A percentile compares a stretch with the other conserved stretches of the same genome.
Evolutionary conservation across 2,888 invertebrate species (phyloP).

Genomic region (Nomada fabriciana): DNA sequence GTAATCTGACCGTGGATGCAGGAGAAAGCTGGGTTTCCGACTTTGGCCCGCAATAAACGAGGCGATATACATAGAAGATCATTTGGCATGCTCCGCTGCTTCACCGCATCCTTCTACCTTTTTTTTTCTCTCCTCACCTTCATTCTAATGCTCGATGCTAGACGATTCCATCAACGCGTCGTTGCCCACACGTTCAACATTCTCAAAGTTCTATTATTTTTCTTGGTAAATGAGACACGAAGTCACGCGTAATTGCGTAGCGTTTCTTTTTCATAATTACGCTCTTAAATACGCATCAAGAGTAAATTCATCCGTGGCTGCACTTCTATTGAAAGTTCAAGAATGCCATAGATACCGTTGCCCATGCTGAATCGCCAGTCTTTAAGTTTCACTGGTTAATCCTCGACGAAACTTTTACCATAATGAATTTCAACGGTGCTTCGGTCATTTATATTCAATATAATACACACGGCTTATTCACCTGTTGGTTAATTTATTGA

Average conservation of each 20-base stretch:
- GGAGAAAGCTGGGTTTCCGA: constrained; percentile 71
- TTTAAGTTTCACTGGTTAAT: constrained; percentile 22
- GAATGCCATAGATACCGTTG: not conserved
- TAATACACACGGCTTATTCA: not conserved
- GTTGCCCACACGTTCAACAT: constrained; percentile 30
- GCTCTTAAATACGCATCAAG: not conserved
- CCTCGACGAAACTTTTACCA: not conserved
- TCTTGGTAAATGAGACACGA: not conserved
- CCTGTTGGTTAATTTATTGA: too few relatives aligned
- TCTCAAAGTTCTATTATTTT: constrained; percentile 13
- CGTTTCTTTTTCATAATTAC: not conserved
- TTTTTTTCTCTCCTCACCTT: constrained; percentile 17
- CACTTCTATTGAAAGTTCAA: not conserved
- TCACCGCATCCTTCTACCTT: constrained; percentile 51
- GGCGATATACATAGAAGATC: constrained; percentile 64
- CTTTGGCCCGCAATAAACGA: constrained; percentile 66
- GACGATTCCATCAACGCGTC: constrained; percentile 48
- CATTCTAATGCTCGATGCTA: not conserved
- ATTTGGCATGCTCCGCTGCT: constrained; percentile 68
- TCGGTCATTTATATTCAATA: not conserved
- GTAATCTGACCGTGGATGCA: constrained; percentile 61
- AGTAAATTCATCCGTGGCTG: not conserved
- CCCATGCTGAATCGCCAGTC: not conserved
- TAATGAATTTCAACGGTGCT: not conserved
- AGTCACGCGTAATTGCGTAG: constrained; percentile 25